These are phyloP conservation scores for Lutjanus campechanus DNA, from an alignment of 2,797 vertebrate genomes.

Conservation along the genomic window DNA sequence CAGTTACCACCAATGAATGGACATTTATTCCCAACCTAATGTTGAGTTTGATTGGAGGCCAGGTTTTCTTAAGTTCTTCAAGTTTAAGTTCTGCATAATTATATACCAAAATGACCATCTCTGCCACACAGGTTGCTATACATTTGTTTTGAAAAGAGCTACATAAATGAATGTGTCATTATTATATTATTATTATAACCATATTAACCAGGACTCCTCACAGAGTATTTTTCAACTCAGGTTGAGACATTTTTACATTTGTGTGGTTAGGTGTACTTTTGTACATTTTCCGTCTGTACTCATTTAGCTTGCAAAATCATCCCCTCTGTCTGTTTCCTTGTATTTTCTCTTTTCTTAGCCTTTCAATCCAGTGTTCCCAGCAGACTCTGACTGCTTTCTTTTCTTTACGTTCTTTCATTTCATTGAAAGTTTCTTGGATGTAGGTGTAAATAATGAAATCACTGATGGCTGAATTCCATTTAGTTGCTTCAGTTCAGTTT, in stretches of 20 bases:
- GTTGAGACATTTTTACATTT: not conserved
- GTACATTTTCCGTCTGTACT: not conserved
- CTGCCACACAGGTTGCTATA: slow-evolving; percentile 4
- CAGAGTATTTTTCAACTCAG: not conserved
- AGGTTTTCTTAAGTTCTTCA: not conserved
- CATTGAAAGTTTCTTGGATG: not conserved
- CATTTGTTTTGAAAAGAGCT: not conserved
- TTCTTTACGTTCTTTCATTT: not conserved
- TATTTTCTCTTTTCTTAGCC: not conserved
- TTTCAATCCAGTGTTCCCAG: not conserved
- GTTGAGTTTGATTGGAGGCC: slow-evolving; percentile 19
- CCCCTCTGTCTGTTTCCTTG: not conserved
- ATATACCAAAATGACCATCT: not conserved
- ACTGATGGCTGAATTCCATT: no score
- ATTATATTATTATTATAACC: not conserved
- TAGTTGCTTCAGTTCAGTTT: no score
- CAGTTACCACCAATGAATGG: slow-evolving; percentile 5
- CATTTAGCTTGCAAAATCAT: slow-evolving; percentile 4
- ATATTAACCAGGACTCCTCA: not conserved
- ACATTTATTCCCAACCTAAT: slow-evolving; percentile 32
- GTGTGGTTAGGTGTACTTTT: not conserved
- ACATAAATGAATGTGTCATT: not conserved
- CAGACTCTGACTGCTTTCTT: not conserved
- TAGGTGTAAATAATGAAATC: not conserved
- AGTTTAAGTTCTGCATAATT: slow-evolving; percentile 1